Evolutionary conservation across 2,113 vertebrate genomes (phyloP).

Genomic region (Ancistrus triradiatus): DNA sequence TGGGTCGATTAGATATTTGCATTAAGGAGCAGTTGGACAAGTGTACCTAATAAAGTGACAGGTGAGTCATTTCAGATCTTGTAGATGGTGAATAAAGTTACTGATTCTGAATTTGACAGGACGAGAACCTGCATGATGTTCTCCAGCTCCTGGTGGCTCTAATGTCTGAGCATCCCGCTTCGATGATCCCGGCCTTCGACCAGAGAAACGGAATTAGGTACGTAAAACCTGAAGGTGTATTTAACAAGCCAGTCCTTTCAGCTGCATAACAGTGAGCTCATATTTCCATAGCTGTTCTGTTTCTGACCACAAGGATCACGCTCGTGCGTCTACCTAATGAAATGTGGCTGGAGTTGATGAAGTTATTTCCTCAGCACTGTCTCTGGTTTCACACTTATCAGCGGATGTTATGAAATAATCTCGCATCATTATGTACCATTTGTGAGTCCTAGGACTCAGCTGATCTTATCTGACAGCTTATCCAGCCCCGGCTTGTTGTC

Average conservation of each 20-base stretch:
- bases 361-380: slow-evolving; percentile 36
- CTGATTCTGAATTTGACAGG: slow-evolving; percentile 61
- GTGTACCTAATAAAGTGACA: too few relatives aligned
- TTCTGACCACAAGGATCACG: slow-evolving; percentile 45
- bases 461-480: slow-evolving; percentile 13
- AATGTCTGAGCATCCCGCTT: slow-evolving; percentile 95
- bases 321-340: slow-evolving; percentile 44
- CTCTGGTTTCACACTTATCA: slow-evolving; percentile 4
- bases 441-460: not conserved
- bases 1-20: too few relatives aligned
- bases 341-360: slow-evolving; percentile 45
- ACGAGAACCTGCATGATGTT: slow-evolving; percentile 97
- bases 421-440: not conserved
- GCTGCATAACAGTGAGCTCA: slow-evolving; percentile 20
- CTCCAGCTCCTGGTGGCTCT: slow-evolving; percentile 93
- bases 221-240: slow-evolving; percentile 31
- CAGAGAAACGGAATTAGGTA: slow-evolving; percentile 97
- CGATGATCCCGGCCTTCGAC: slow-evolving; percentile 97
- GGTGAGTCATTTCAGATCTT: too few relatives aligned
- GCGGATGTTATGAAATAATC: too few relatives aligned
- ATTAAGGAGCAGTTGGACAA: too few relatives aligned
- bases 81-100: too few relatives aligned
- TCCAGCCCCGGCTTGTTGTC: not conserved
- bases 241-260: slow-evolving; percentile 35
- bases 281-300: slow-evolving; percentile 52